Conservation (phyloP, 2,888 invertebrate species). For the Lithophane semibrunnea region DNA sequence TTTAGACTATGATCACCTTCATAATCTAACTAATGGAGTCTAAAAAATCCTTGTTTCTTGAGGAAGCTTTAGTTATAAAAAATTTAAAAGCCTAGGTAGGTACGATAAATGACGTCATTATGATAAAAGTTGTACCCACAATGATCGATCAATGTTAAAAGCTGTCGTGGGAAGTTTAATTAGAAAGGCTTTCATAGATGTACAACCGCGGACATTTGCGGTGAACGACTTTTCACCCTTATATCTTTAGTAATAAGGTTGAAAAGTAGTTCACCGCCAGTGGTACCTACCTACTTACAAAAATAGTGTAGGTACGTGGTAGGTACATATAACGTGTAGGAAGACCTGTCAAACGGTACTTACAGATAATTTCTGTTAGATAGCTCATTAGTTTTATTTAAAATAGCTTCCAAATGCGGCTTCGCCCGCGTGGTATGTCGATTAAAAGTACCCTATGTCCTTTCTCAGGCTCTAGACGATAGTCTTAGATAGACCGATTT, state of each 20-base stretch:
- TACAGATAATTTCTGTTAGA: background rate
- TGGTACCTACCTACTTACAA: background rate
- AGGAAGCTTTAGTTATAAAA: conserved; percentile 5
- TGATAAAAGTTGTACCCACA: background rate
- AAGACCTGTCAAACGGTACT: background rate
- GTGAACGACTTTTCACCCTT: too few relatives aligned
- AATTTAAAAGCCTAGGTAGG: background rate
- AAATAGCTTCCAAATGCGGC: too few relatives aligned
- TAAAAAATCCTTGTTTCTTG: background rate
- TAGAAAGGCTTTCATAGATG: conserved; percentile 1
- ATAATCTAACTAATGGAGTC: background rate
- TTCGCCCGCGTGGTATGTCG: too few relatives aligned
- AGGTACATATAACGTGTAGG: background rate
- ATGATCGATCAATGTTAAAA: conserved; percentile 4
- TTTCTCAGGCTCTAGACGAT: too few relatives aligned
- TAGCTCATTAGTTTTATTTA: background rate
- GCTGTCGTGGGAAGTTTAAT: background rate
- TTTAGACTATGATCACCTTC: background rate
- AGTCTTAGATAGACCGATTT: too few relatives aligned
- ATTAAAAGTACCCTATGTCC: too few relatives aligned
- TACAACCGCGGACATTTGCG: too few relatives aligned
- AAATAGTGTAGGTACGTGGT: background rate
- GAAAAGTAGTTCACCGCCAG: too few relatives aligned
- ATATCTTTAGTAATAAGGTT: too few relatives aligned
- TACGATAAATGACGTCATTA: background rate